phyloP scores from a whole-genome alignment of 30 jellyfish, hydroid and myxozoan genomes.

The Morbakka virulenta region DNA sequence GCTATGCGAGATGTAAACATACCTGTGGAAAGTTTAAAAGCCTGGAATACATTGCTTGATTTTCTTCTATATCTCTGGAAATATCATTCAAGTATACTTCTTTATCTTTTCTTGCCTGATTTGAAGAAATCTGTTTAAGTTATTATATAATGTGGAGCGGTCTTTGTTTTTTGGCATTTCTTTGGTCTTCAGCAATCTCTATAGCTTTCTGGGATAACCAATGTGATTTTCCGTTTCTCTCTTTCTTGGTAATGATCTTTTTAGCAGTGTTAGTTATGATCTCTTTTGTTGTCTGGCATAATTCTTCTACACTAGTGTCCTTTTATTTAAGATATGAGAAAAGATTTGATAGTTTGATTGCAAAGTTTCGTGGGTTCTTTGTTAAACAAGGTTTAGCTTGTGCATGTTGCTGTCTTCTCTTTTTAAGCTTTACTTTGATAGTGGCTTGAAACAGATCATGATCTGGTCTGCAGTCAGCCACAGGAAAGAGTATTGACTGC shows the following conservation, averaged over 20 bases:
- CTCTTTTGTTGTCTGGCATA: not conserved
- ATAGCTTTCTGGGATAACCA: not conserved
- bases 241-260: not conserved
- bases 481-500: not conserved
- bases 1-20: too few species aligned
- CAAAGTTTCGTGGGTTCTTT: not conserved
- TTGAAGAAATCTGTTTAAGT: not conserved
- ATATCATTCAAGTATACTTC: too few species aligned
- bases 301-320: not conserved
- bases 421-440: conserved; percentile 3
- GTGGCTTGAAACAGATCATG: conserved; percentile 18
- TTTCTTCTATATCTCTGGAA: not conserved
- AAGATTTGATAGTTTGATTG: not conserved
- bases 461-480: conserved; percentile 5
- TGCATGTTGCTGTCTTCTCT: not conserved
- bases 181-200: not conserved
- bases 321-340: not conserved
- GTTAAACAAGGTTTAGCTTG: not conserved
- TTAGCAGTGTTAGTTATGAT: not conserved
- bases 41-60: too few species aligned
- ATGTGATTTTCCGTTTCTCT: not conserved
- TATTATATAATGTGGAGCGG: too few species aligned
- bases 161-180: conserved; percentile 7
- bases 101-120: not conserved
- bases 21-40: too few species aligned